Evolutionary conservation across 92 coral and sea anemone genomes (phyloP), one percentile per base, ranked within the genome.

Genomic region (Parazoanthus darwini): DNA sequence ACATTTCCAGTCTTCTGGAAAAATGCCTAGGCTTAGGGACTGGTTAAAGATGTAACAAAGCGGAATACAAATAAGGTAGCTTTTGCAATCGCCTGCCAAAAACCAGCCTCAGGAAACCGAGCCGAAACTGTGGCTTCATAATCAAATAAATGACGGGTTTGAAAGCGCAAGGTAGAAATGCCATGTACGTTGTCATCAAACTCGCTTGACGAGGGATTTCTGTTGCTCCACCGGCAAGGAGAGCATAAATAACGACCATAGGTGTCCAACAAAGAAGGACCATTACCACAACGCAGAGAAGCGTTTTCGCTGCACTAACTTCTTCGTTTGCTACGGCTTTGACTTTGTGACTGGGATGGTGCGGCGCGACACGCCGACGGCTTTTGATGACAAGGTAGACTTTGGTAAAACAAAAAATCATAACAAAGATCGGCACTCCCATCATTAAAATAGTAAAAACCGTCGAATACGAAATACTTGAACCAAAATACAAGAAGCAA

Each of bases 361-460:
- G 82, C 5, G 93, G 72, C 23, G 58, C 80, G 4, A 88, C 37
- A 63, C 86, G 90, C 13, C 90, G 87, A 4, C 91, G 92, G 37
- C 74, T 92, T 50, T 86, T 89, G 5, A 91, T 58, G 15, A 86
- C 85, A 50, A 91, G 74, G 80, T 89, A 78, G 74, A 92, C 92
- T 67, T 85, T 91, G n/a, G 90, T 81, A 74, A 94, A 92, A 46
- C 88, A 92, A 35, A 91, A 89, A 44, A 90, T 78, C 59, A 93
- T 91, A 15, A 92, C 59, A 4, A 79, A 56, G 36, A 92, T 85
- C 22, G 96, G 96, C 35, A 90, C 75, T 18, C 94, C 96, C 37
- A 94, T 88, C 80, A 94, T 86, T 16, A 92, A 48, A 86, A 92
- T 88, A 2, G 94, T 93, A 80, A 88, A 94, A 79, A 94, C 71